Evolutionary conservation across 2,797 vertebrate species (phyloP).

Genomic region (Micromesistius poutassou): DNA sequence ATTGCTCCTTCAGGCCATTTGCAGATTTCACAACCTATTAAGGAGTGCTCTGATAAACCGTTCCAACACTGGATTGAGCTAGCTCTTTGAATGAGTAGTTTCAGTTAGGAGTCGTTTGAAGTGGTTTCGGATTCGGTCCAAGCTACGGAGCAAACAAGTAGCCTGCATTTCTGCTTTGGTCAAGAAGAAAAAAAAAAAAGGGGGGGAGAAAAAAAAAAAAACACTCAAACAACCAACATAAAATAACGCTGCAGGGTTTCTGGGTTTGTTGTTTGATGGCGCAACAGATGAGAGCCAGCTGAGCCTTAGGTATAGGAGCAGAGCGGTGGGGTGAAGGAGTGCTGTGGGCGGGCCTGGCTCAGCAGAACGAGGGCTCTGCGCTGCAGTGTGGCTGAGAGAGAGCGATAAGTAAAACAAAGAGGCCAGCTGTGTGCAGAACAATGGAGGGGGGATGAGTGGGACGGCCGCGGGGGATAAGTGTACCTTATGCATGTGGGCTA

Average conservation of each 20-base stretch:
- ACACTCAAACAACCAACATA: background rate
- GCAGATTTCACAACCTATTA: too few relatives aligned
- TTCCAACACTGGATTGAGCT: too few relatives aligned
- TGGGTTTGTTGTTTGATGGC: background rate
- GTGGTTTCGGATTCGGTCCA: too few relatives aligned
- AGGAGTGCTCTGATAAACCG: too few relatives aligned
- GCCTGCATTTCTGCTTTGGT: too few relatives aligned
- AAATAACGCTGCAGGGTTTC: background rate
- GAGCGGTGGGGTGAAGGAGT: conserved; percentile 15
- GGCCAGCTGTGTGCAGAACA: conserved; percentile 68
- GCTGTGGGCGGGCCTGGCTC: conserved; percentile 26
- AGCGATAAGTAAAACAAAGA: conserved; percentile 71
- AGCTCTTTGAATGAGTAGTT: too few relatives aligned
- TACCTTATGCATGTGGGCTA: conserved; percentile 30
- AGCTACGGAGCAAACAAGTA: too few relatives aligned
- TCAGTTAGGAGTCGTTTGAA: too few relatives aligned
- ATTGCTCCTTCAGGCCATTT: too few relatives aligned
- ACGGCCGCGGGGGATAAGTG: conserved; percentile 40
- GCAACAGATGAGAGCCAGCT: background rate
- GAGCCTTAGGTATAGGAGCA: conserved; percentile 27
- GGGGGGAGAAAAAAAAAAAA: background rate
- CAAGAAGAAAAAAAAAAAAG: background rate
- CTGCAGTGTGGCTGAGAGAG: conserved; percentile 52
- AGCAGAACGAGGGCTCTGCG: conserved; percentile 39
- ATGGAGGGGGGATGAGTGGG: conserved; percentile 42